Percentiles rank a stretch among this genome's conserved stretches.
These are phyloP conservation scores for Pedetes capensis DNA, from an alignment of 2,113 vertebrate genomes.

Conservation along the genomic window DNA sequence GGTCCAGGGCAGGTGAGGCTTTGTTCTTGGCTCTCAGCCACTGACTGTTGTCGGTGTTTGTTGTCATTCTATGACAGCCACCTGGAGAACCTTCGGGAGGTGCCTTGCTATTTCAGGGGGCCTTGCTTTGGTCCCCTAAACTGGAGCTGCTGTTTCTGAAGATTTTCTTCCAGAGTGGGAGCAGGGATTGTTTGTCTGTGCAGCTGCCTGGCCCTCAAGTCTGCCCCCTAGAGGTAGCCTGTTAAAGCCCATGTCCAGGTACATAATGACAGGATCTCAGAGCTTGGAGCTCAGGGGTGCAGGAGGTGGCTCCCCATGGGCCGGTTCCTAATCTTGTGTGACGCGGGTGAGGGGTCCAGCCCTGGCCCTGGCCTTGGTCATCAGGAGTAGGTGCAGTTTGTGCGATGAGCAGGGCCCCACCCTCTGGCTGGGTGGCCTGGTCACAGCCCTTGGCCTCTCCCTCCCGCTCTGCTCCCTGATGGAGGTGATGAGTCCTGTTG, in stretches of 20 bases:
- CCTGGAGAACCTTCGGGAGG: not conserved
- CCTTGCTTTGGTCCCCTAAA: rapidly evolving
- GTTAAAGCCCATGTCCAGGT: not conserved
- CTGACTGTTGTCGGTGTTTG: too few species aligned
- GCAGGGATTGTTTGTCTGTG: too few species aligned
- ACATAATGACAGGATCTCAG: rapidly evolving
- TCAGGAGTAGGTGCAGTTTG: rapidly evolving
- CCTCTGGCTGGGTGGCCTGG: not conserved
- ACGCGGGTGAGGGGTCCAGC: rapidly evolving
- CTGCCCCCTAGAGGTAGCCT: not conserved
- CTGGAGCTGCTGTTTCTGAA: not conserved
- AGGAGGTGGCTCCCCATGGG: rapidly evolving
- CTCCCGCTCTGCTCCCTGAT: rapidly evolving
- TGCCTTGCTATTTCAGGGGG: rapidly evolving
- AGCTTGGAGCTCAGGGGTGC: rapidly evolving
- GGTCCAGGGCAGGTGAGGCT: too few species aligned
- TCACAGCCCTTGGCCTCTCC: not conserved
- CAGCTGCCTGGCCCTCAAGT: rapidly evolving
- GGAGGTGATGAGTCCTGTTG: not conserved
- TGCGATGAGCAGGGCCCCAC: rapidly evolving
- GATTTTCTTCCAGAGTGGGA: not conserved
- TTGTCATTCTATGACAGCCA: not conserved
- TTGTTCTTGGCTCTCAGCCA: too few species aligned
- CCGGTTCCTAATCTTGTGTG: too few species aligned
- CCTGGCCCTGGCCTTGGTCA: rapidly evolving